A percentile compares a stretch with the other conserved stretches of the same genome.
These are phyloP conservation scores for Podarcis lilfordi DNA, from an alignment of 2,797 vertebrate genomes.

Conservation along the genomic window DNA sequence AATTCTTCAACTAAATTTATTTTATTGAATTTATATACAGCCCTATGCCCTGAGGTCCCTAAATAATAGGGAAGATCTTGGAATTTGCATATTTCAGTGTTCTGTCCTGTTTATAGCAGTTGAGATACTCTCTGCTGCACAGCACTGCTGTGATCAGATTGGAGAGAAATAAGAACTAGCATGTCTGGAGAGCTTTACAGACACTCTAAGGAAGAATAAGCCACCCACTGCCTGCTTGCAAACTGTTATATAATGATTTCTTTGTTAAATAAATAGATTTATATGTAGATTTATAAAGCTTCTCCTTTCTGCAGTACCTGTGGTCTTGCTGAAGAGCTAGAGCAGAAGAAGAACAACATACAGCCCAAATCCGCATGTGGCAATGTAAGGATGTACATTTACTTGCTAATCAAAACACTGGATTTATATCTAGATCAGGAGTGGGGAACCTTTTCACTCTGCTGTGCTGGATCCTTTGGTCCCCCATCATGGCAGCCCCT, in stretches of 20 bases:
- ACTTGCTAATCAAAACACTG: not conserved
- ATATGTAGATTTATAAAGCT: not conserved
- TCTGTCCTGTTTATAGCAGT: not conserved
- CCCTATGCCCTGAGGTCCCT: too few relatives aligned
- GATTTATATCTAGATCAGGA: not conserved
- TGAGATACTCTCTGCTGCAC: not conserved
- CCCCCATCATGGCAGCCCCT: too few relatives aligned
- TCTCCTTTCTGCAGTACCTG: slow-evolving; percentile 82
- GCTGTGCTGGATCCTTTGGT: too few relatives aligned
- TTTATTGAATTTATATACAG: too few relatives aligned
- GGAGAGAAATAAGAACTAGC: not conserved
- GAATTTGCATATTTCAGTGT: not conserved
- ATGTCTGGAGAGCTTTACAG: not conserved
- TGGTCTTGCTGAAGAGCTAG: slow-evolving; percentile 93
- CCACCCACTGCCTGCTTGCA: not conserved
- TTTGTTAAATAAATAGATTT: not conserved
- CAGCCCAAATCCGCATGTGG: slow-evolving; percentile 92
- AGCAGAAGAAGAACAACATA: slow-evolving; percentile 78
- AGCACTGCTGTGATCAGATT: too few relatives aligned
- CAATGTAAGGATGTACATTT: slow-evolving; percentile 81
- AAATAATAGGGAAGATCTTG: not conserved
- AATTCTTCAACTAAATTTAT: not conserved
- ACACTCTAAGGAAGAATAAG: too few relatives aligned
- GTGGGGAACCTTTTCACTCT: not conserved
- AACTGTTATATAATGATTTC: not conserved